Percentiles rank a stretch among this genome's conserved stretches.
Conservation (phyloP, 2,113 vertebrate species). For the Phainopepla nitens region DNA sequence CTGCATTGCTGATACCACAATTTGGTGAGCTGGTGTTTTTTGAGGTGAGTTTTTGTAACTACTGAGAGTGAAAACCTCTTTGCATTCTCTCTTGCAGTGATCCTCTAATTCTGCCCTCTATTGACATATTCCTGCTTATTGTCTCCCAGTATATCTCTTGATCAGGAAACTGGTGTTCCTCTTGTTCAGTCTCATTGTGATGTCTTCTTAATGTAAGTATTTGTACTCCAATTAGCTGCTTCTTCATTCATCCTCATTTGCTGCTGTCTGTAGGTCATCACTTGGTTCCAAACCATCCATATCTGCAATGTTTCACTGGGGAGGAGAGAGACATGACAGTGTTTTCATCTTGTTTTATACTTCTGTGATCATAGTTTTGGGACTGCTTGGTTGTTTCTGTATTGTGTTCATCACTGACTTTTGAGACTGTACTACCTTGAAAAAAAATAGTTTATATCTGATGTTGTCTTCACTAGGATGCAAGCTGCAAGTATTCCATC, state of each 20-base stretch:
- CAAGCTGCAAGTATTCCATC: neutral
- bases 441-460: neutral
- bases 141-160: constrained; percentile 59
- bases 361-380: constrained; percentile 34
- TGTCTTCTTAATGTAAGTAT: constrained; percentile 58
- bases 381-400: neutral
- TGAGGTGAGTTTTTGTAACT: neutral
- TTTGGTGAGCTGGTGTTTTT: neutral
- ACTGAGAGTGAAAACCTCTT: neutral
- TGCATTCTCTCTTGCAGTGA: constrained; percentile 33
- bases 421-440: neutral
- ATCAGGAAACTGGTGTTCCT: constrained; percentile 46
- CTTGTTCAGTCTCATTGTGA: constrained; percentile 41
- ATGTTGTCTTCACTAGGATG: neutral
- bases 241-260: constrained; percentile 18
- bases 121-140: constrained; percentile 46
- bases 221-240: constrained; percentile 35
- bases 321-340: neutral
- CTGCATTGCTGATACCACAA: neutral
- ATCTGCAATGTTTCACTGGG: neutral
- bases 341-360: constrained; percentile 36
- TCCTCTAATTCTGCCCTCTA: constrained; percentile 33
- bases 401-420: neutral
- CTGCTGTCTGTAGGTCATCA: neutral
- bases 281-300: constrained; percentile 28